Conservation (phyloP, 2,888 invertebrate genomes). For the Netelia inedita region DNA sequence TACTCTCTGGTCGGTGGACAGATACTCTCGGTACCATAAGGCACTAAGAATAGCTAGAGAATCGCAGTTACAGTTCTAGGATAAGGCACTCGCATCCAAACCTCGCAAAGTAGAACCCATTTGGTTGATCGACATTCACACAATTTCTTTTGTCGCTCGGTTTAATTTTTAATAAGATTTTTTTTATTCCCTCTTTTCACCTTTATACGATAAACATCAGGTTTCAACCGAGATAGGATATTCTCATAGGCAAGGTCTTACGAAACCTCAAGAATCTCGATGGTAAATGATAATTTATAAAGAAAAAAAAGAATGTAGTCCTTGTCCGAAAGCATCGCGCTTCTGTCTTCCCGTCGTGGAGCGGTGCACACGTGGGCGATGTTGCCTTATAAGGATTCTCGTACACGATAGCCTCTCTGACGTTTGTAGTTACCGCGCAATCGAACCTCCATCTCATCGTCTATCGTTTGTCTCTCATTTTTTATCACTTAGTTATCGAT, state of each 20-base stretch:
- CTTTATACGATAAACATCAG: neutral
- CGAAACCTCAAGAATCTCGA: conserved; percentile 45
- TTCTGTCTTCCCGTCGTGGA: conserved; percentile 35
- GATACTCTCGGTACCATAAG: conserved; percentile 56
- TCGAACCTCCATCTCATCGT: conserved; percentile 50
- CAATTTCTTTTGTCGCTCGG: neutral
- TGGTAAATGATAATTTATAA: conserved; percentile 35
- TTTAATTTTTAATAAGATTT: neutral
- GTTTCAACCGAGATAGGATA: neutral
- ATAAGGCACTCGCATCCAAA: conserved; percentile 12
- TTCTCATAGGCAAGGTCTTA: conserved; percentile 37
- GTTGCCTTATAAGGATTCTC: conserved; percentile 79
- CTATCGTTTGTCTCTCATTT: conserved; percentile 30
- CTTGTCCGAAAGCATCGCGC: conserved; percentile 60
- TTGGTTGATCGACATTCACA: conserved; percentile 7
- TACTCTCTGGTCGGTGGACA: conserved; percentile 24
- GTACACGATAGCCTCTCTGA: conserved; percentile 71
- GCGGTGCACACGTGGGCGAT: conserved; percentile 77
- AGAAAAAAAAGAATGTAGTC: conserved; percentile 41
- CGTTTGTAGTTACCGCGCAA: conserved; percentile 62
- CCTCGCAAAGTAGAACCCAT: conserved; percentile 13
- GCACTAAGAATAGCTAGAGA: conserved; percentile 59
- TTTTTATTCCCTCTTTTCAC: no score
- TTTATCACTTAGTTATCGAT: neutral
- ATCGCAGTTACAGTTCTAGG: conserved; percentile 14